These are phyloP conservation scores for Oryzias curvinotus DNA, from an alignment of 2,113 vertebrate species.

Conservation along the genomic window DNA sequence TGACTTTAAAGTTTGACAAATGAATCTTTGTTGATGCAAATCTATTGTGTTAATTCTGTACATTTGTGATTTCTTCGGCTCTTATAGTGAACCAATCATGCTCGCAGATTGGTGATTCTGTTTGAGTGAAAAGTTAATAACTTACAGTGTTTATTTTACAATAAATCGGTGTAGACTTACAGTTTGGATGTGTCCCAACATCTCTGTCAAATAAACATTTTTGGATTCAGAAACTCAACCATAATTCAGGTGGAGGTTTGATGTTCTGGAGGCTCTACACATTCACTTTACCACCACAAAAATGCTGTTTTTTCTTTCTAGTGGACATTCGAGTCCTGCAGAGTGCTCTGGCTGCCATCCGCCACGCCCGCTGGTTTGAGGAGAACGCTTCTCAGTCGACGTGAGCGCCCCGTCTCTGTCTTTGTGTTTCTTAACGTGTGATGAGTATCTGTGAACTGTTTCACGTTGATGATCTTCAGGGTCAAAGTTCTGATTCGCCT, in stretches of 20 bases:
- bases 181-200: no score
- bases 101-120: no score
- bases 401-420: slow-evolving; percentile 71
- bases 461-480: slow-evolving; percentile 54
- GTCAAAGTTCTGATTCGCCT: slow-evolving; percentile 96
- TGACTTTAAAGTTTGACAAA: no score
- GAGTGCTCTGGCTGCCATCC: slow-evolving; percentile 93
- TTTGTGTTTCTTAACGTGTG: background rate
- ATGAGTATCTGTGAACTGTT: background rate
- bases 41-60: no score
- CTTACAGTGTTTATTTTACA: no score
- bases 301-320: slow-evolving; percentile 39
- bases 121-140: background rate
- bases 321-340: slow-evolving; percentile 99
- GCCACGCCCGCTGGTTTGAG: slow-evolving; percentile 97
- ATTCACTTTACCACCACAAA: background rate
- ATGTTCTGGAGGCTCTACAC: background rate
- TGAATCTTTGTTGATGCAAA: no score
- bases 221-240: no score
- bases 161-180: no score
- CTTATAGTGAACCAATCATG: no score
- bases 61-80: no score
- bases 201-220: no score
- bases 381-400: slow-evolving; percentile 98
- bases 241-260: no score